phyloP scores from a whole-genome alignment of 2,113 vertebrate species.

The Euleptes europaea region DNA sequence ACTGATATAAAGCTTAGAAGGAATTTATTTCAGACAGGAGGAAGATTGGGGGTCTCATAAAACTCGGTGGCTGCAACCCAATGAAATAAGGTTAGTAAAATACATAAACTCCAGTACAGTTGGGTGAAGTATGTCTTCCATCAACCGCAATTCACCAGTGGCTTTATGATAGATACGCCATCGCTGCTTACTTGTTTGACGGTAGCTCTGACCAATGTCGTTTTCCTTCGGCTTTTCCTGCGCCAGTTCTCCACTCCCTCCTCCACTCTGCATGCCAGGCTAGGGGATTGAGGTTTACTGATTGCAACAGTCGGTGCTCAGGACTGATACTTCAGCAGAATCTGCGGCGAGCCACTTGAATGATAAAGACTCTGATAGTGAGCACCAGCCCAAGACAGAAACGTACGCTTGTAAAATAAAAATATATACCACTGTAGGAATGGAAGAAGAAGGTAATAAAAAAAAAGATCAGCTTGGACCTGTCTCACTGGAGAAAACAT shows the following conservation, averaged over 20 bases:
- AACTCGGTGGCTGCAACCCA: slow-evolving; percentile 52
- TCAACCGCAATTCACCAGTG: slow-evolving; percentile 50
- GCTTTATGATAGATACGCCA: slow-evolving; percentile 39
- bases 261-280: background rate
- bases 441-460: slow-evolving; percentile 32
- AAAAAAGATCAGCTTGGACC: slow-evolving; percentile 5
- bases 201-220: background rate
- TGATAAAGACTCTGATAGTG: slow-evolving; percentile 11
- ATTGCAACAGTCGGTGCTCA: slow-evolving; percentile 1
- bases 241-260: background rate
- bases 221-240: background rate
- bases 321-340: background rate
- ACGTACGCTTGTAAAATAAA: slow-evolving; percentile 13
- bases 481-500: slow-evolving; percentile 33
- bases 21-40: slow-evolving; percentile 60
- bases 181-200: slow-evolving; percentile 21
- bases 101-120: slow-evolving; percentile 40
- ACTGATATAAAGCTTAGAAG: slow-evolving; percentile 33
- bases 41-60: slow-evolving; percentile 47
- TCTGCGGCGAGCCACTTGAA: slow-evolving; percentile 5
- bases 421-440: slow-evolving; percentile 31
- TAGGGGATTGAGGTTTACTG: slow-evolving; percentile 6
- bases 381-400: slow-evolving; percentile 35
- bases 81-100: slow-evolving; percentile 68
- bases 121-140: slow-evolving; percentile 46